Conservation (phyloP, 2,113 vertebrate species). For the Cyphomyrus plagiostoma region DNA sequence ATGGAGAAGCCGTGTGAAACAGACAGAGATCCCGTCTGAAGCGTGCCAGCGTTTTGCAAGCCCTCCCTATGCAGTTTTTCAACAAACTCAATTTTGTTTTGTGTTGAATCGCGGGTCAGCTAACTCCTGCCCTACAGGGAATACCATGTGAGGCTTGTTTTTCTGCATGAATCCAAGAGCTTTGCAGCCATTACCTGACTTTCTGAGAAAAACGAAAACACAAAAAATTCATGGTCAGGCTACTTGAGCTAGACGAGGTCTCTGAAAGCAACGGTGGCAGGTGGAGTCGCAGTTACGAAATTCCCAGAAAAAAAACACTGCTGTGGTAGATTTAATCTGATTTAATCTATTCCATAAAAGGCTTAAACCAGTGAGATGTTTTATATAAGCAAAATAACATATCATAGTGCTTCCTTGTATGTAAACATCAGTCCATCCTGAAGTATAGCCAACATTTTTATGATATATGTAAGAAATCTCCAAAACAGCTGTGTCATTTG, state of each 20-base stretch:
- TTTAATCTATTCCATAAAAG: not conserved
- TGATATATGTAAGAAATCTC: too few relatives aligned
- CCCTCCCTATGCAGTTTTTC: not conserved
- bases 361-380: not conserved
- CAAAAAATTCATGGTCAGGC: not conserved
- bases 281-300: not conserved
- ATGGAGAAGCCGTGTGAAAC: not conserved
- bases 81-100: not conserved
- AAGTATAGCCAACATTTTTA: not conserved
- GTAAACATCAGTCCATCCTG: not conserved
- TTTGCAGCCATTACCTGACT: not conserved
- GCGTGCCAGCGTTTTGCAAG: not conserved
- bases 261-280: not conserved
- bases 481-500: too few relatives aligned
- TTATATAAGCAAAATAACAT: not conserved
- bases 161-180: not conserved
- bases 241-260: not conserved
- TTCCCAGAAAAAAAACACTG: not conserved
- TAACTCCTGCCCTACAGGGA: not conserved
- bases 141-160: not conserved
- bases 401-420: not conserved
- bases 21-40: not conserved
- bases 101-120: not conserved
- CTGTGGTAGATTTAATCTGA: not conserved
- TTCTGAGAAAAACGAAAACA: not conserved